A percentile compares a stretch with the other conserved stretches of the same genome.
phyloP scores from a whole-genome alignment of 1,140 invertebrate genomes.

The Hyles vespertilio region DNA sequence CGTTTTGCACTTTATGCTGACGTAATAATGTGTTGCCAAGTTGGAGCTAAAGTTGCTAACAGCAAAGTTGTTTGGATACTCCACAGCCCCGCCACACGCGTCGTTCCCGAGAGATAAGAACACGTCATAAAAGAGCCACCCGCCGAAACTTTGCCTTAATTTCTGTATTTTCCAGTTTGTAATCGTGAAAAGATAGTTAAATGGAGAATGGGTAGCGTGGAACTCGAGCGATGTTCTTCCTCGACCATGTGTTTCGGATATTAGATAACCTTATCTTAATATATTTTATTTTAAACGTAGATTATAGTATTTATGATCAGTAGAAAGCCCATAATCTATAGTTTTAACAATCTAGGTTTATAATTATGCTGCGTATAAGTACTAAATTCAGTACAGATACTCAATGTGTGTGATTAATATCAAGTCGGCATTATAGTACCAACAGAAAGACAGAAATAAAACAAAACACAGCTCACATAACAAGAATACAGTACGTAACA shows the following conservation, averaged over 20 bases:
- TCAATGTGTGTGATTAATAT: too few relatives aligned
- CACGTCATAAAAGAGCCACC: conserved; percentile 58
- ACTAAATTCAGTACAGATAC: too few relatives aligned
- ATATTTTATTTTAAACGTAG: too few relatives aligned
- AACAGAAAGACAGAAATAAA: too few relatives aligned
- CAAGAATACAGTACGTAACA: too few relatives aligned
- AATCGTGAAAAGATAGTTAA: conserved; percentile 34
- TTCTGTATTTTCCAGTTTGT: conserved; percentile 45
- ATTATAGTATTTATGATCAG: too few relatives aligned
- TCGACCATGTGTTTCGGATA: background rate
- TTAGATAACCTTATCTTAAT: conserved; percentile 1
- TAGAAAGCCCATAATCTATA: too few relatives aligned
- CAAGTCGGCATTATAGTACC: too few relatives aligned
- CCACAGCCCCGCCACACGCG: conserved; percentile 36
- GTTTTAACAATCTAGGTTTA: too few relatives aligned
- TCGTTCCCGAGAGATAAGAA: conserved; percentile 53
- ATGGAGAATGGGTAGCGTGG: conserved; percentile 26
- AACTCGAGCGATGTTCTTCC: background rate
- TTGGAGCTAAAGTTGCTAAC: conserved; percentile 14
- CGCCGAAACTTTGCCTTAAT: conserved; percentile 57
- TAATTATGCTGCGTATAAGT: too few relatives aligned
- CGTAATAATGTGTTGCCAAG: conserved; percentile 24
- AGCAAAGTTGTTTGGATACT: conserved; percentile 26
- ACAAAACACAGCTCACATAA: too few relatives aligned
- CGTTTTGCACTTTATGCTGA: conserved; percentile 27